Base-by-base conservation (phyloP, 2,888 invertebrate genomes). In the Thecocarcelia acutangulata region DNA sequence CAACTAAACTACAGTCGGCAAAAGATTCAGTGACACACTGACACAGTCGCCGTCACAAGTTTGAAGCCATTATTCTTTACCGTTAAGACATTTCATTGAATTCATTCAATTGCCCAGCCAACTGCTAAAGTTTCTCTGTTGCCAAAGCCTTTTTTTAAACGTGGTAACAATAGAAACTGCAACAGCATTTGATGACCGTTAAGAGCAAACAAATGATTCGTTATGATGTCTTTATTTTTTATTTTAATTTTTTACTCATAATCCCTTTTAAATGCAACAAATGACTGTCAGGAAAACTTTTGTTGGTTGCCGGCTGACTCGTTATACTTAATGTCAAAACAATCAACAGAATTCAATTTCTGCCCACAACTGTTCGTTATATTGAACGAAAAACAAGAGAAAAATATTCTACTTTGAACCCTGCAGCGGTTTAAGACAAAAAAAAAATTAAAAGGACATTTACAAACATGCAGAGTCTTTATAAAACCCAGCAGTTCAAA, bases 291-390 rank as follows among this genome's bases (percentile, higher is more conserved):
- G 59, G 73, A 50, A 73, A 58, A 37, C 33, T 28, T 46, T 63
- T 54, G 42, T 48, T 58, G 50, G 59, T 61, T 50, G 66, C 52
- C 46, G 42, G 66, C 52, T 50, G 42, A 17, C 48, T 69, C 61
- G 54, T 54, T 63, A 61, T 46, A 69, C 50, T 76, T 76, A 69
- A 76, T 76, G 61, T 46, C 76, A 69, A 69, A 69, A 69, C 76
- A 76, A 63, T 76, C 69, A 54, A 69, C 33, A 40, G 40, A 69
- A 61, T 61, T n/a, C 19, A 69, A 61, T 76, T 61, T 68, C 52
- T 68, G 50, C 59, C 58, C 66, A 42, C 75, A 21, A 52, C 21
- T 50, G 24, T 37, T 64, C 15, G n/a, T n/a, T n/a, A n/a, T 19
- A 58, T 15, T n/a, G 42, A 2, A 1, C 13, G 13, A n/a, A 50